phyloP scores from a whole-genome alignment of 2,888 invertebrate species.

The Aporophyla lueneburgensis region DNA sequence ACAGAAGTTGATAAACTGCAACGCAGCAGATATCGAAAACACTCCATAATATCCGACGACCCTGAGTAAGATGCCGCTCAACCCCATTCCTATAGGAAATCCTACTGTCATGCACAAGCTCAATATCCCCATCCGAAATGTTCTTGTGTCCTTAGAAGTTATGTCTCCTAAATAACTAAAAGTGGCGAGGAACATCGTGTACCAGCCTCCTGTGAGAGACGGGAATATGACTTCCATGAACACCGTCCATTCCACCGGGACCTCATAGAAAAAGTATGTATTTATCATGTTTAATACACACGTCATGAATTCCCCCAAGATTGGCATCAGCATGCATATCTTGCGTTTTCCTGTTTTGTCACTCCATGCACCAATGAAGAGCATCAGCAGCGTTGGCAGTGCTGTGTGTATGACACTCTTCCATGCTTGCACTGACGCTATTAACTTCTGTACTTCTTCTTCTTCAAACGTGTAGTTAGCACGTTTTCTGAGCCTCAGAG shows the following conservation, averaged over 20 bases:
- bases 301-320: constrained; percentile 89
- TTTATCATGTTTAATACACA: constrained; percentile 88
- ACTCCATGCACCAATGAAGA: constrained; percentile 92
- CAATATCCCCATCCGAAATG: constrained; percentile 91
- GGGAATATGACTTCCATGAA: constrained; percentile 90
- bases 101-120: constrained; percentile 88
- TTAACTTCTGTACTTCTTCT: constrained; percentile 91
- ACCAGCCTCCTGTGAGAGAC: constrained; percentile 90
- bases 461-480: constrained; percentile 92
- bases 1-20: constrained; percentile 85
- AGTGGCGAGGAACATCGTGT: constrained; percentile 90
- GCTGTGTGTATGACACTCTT: constrained; percentile 90
- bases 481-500: constrained; percentile 93
- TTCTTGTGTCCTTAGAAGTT: constrained; percentile 90
- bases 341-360: constrained; percentile 91
- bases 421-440: constrained; percentile 90
- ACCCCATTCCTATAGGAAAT: constrained; percentile 87
- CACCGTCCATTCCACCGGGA: constrained; percentile 89
- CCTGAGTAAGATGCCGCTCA: constrained; percentile 84
- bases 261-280: constrained; percentile 90
- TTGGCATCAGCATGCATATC: constrained; percentile 91
- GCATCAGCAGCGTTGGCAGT: constrained; percentile 89
- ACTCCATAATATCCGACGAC: constrained; percentile 90
- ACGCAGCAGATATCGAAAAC: constrained; percentile 82
- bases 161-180: constrained; percentile 92